Conservation (phyloP, 1,140 invertebrate genomes). For the honey bee (Apis mellifera) region Amel_HAv3.1 CM009943.2:3921501-3922000, state of each 20-base stretch:
- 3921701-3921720: not conserved
- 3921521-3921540: conserved; percentile 15
- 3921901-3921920: conserved; percentile 7
- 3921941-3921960: conserved; percentile 30
- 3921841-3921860: not conserved
- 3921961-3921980: conserved; percentile 32
- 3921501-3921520: conserved; percentile 8
- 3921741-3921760: too few relatives aligned
- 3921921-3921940: conserved; percentile 10
- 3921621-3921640: conserved; percentile 35
- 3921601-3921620: conserved; percentile 61
- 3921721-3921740: too few relatives aligned
- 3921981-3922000: conserved; percentile 21
- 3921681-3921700: not conserved
- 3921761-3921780: too few relatives aligned
- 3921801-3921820: too few relatives aligned
- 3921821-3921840: not conserved
- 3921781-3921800: too few relatives aligned
- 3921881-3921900: conserved; percentile 29
- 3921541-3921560: not conserved
- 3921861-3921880: conserved; percentile 19
- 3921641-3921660: conserved; percentile 35
- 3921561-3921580: conserved; percentile 42
- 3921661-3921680: not conserved
- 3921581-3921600: conserved; percentile 51